Base-by-base conservation (phyloP, 2,888 invertebrate genomes). In the Brachyptera risi region DNA sequence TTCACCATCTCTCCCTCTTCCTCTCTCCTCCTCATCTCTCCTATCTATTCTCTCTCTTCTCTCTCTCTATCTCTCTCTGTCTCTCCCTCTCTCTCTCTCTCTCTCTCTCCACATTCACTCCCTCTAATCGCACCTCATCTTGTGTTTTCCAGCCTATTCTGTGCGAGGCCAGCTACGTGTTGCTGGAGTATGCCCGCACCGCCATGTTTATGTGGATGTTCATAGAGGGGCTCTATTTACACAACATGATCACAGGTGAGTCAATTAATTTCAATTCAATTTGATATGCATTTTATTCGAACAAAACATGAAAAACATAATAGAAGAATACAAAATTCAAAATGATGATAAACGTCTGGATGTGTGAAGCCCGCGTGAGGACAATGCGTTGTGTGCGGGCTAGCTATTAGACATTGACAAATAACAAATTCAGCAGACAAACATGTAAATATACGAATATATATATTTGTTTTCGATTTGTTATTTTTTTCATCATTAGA, bases 131-230 rank as follows among this genome's bases (percentile, higher is more conserved):
- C 15, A 42, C 61, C 40, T 9, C n/a, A 15, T n/a, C 58, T 26
- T 40, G 23, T 62, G 58, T 65, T 60, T 70, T 71, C 3, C 76
- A 95, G 94, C 87, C 87, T 1, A 81, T 87, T 56, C 73, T 95
- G 0, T 95, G 95, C 71, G 90, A 92, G 72, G 78, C 82, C 0
- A 84, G 85, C 56, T 91, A 91, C 75, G 80, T 89, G 0, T 74
- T 93, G 1, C 75, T 96, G 66, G 97, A 97, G 72, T 96, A 94
- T 72, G 86, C 90, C 0, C 87, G 90, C 65, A 90, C 92, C 0
- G 89, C 91, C 1, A 92, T 92, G 84, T 96, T 95, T 71, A 88
- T 90, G 84, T 97, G 97, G 96, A 96, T 96, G 94, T 90, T 96
- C 69, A 88, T 96, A 58, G 96, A 97, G 73, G 96, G 96, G 0